Conservation (phyloP, 2,888 invertebrate species). For the Phrixothrix hirtus region DNA sequence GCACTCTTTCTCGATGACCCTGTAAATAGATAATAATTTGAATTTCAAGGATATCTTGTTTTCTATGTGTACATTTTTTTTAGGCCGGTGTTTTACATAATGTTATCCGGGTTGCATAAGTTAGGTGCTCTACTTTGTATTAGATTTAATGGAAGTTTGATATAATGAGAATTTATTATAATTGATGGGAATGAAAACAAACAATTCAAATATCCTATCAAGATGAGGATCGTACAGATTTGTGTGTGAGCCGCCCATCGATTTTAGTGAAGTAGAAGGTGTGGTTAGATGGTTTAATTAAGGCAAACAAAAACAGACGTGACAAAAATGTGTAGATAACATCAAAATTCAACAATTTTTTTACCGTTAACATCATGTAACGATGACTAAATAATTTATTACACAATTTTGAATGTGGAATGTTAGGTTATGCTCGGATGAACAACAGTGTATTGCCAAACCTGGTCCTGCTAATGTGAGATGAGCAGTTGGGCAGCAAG, state of each 20-base stretch:
- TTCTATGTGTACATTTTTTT: too few species aligned
- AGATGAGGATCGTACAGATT: too few species aligned
- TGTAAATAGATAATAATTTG: too few species aligned
- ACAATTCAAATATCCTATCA: too few species aligned
- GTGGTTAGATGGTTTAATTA: conserved; percentile 40
- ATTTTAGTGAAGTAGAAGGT: conserved; percentile 41
- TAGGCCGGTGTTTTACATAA: too few species aligned
- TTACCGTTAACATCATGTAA: conserved; percentile 21
- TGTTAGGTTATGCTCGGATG: conserved; percentile 50
- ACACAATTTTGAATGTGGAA: conserved; percentile 25
- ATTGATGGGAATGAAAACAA: too few species aligned
- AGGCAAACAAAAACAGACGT: conserved; percentile 32
- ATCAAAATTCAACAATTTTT: conserved; percentile 20
- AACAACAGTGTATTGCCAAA: conserved; percentile 38
- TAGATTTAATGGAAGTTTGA: too few species aligned
- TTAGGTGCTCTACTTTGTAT: too few species aligned
- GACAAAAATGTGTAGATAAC: conserved; percentile 34
- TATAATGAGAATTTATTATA: too few species aligned
- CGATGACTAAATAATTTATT: conserved; percentile 16
- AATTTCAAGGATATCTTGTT: too few species aligned
- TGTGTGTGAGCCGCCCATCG: conserved; percentile 38
- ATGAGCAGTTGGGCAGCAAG: conserved; percentile 93
- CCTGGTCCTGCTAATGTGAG: conserved; percentile 46
- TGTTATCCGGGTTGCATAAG: too few species aligned
- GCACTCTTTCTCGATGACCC: too few species aligned